Evolutionary conservation across 2,888 invertebrate species (phyloP).

Genomic region (Heliconius cydno): DNA sequence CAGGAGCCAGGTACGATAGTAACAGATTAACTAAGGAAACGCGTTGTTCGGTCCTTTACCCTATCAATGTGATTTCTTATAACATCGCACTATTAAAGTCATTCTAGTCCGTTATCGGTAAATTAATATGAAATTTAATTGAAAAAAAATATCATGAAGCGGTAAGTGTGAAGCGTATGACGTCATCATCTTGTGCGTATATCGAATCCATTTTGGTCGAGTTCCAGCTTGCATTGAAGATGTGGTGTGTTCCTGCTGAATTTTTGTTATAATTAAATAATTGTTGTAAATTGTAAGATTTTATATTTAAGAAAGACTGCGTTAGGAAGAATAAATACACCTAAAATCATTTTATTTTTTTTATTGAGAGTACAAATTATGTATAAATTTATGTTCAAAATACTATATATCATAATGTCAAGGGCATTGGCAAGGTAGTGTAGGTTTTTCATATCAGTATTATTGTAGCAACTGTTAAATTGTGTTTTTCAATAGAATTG

Average conservation of each 20-base stretch:
- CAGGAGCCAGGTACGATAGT: slow-evolving; percentile 82
- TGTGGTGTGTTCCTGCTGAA: slow-evolving; percentile 35
- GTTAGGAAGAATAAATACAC: not conserved
- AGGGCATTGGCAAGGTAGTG: too few relatives aligned
- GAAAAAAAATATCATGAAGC: not conserved
- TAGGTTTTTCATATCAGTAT: too few relatives aligned
- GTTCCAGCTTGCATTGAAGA: slow-evolving; percentile 19
- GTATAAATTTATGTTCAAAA: not conserved
- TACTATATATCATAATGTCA: not conserved
- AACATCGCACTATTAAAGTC: not conserved
- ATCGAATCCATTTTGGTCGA: slow-evolving; percentile 24
- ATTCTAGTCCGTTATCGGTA: not conserved
- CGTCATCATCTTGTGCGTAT: slow-evolving; percentile 8
- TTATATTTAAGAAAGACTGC: not conserved
- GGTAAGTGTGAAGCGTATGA: slow-evolving; percentile 32
- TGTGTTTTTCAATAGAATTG: too few relatives aligned
- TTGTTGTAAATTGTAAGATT: not conserved
- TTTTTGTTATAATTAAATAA: not conserved
- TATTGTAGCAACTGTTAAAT: too few relatives aligned
- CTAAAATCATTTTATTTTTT: not conserved
- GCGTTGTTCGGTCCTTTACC: not conserved
- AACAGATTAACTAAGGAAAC: slow-evolving; percentile 66
- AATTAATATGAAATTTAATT: not conserved
- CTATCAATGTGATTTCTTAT: not conserved
- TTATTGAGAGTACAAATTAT: not conserved